These are phyloP conservation scores for Cylloceria caligata DNA, from an alignment of 2,888 invertebrate species.

Conservation along the genomic window DNA sequence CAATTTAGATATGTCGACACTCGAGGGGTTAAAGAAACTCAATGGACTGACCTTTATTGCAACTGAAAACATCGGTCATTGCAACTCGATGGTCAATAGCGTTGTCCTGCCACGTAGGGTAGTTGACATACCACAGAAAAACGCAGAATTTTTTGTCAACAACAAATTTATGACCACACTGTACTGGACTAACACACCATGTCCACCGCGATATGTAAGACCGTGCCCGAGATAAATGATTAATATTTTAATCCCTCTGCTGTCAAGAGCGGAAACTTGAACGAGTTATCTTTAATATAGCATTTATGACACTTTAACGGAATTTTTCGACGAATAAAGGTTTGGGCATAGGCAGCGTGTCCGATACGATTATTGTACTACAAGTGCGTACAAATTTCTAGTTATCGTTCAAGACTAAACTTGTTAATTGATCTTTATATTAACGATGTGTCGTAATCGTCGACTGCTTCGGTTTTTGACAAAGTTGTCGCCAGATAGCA, in stretches of 20 bases:
- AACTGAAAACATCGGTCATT: constrained; percentile 75
- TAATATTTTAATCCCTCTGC: constrained; percentile 3
- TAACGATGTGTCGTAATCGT: neutral
- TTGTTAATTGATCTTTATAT: neutral
- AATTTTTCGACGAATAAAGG: neutral
- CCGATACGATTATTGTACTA: neutral
- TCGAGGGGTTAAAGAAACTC: constrained; percentile 32
- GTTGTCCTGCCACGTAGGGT: constrained; percentile 50
- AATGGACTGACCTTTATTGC: constrained; percentile 72
- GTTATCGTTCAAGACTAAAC: neutral
- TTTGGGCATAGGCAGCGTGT: neutral
- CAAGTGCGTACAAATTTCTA: neutral
- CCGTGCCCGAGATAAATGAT: no score
- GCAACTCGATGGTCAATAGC: constrained; percentile 56
- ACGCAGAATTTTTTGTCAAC: constrained; percentile 30
- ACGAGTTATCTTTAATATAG: neutral
- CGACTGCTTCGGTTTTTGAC: neutral
- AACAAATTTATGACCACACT: constrained; percentile 62
- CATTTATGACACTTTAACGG: neutral
- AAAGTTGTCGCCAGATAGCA: neutral
- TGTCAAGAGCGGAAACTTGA: neutral
- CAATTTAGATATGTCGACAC: no score
- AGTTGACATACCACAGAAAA: constrained; percentile 28
- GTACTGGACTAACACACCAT: constrained; percentile 62
- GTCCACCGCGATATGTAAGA: constrained; percentile 31